phyloP scores from a whole-genome alignment of 2,888 invertebrate genomes.

The Selenia dentaria region DNA sequence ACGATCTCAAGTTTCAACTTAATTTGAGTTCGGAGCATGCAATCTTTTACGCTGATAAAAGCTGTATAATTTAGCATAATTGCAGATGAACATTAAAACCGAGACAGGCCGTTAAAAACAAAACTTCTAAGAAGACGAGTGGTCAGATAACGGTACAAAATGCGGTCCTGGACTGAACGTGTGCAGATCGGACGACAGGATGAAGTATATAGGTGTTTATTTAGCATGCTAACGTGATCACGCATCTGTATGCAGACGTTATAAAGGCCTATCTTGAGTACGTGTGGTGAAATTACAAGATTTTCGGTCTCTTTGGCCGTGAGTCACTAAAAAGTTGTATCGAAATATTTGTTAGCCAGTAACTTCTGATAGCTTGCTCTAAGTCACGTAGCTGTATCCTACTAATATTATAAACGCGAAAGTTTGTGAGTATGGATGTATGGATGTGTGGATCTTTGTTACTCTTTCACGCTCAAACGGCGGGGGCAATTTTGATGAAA shows the following conservation, averaged over 20 bases:
- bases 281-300: conserved; percentile 22
- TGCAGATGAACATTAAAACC: conserved; percentile 43
- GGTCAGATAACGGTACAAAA: conserved; percentile 27
- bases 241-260: conserved; percentile 35
- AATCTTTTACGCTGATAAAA: conserved; percentile 33
- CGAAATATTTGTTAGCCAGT: conserved; percentile 1
- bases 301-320: conserved; percentile 13
- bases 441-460: no score
- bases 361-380: not conserved
- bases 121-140: conserved; percentile 63
- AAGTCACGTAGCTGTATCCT: no score
- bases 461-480: no score
- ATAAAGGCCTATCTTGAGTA: conserved; percentile 23
- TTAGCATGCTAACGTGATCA: conserved; percentile 47
- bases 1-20: conserved; percentile 11
- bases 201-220: conserved; percentile 43
- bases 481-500: no score
- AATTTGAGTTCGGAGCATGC: conserved; percentile 23
- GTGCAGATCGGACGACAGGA: conserved; percentile 15
- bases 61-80: conserved; percentile 48
- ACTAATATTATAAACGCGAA: no score
- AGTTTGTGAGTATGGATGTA: no score
- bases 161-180: conserved; percentile 15
- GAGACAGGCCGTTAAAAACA: conserved; percentile 44
- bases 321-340: conserved; percentile 10